These are phyloP conservation scores for Carcinoscorpius rotundicauda DNA, from an alignment of 1,140 invertebrate species.

Conservation along the genomic window DNA sequence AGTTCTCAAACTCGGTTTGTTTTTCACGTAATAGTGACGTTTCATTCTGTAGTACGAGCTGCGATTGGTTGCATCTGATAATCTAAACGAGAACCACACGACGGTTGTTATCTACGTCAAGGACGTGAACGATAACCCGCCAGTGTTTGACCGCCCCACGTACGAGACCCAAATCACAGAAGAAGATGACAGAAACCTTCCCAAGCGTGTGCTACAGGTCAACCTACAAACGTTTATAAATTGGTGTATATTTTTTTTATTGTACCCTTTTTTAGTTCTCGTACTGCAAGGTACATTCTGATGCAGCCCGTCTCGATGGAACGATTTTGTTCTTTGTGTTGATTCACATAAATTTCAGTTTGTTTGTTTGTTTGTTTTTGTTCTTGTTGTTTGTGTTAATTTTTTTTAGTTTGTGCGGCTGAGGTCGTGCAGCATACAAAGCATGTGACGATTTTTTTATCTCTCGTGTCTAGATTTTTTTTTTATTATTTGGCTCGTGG, in stretches of 20 bases:
- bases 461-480: no score
- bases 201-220: slow-evolving; percentile 86
- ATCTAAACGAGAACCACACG: slow-evolving; percentile 90
- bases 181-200: slow-evolving; percentile 85
- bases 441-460: no score
- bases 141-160: slow-evolving; percentile 80
- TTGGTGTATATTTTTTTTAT: slow-evolving; percentile 1
- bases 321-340: slow-evolving; percentile 10
- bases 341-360: slow-evolving; percentile 24
- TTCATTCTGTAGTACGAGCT: slow-evolving; percentile 62
- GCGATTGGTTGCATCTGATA: slow-evolving; percentile 82
- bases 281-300: slow-evolving; percentile 11
- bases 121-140: slow-evolving; percentile 83
- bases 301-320: slow-evolving; percentile 10
- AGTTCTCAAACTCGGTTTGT: no score
- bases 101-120: slow-evolving; percentile 91
- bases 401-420: slow-evolving; percentile 16
- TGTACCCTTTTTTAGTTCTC: slow-evolving; percentile 14
- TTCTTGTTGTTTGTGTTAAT: slow-evolving; percentile 21
- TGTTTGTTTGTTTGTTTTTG: slow-evolving; percentile 26
- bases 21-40: no score
- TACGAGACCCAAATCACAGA: slow-evolving; percentile 91
- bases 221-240: slow-evolving; percentile 11
- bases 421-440: no score
- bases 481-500: no score